These are phyloP conservation scores for Stenolophus ochropezus DNA, from an alignment of 2,888 invertebrate genomes.

Conservation along the genomic window DNA sequence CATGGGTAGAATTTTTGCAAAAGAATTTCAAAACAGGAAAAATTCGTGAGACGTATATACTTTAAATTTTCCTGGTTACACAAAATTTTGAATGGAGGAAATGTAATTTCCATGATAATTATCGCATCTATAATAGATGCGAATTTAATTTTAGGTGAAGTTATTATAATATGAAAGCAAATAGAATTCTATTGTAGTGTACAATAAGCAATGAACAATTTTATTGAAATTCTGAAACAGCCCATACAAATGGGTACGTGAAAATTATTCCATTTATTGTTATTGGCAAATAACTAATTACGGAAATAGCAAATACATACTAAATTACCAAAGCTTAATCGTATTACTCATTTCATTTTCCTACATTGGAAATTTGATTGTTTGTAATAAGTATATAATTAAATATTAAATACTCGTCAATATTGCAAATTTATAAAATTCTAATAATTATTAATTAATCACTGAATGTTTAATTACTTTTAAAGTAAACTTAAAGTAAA, in stretches of 20 bases:
- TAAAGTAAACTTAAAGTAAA: neutral
- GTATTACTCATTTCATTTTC: conserved; percentile 16
- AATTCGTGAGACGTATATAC: no score
- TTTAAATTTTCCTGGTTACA: no score
- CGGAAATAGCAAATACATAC: conserved; percentile 23
- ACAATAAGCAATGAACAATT: neutral
- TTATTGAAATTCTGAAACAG: neutral
- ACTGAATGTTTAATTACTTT: neutral
- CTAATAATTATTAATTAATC: no score
- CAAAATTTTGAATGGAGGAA: neutral
- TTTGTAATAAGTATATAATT: conserved; percentile 18
- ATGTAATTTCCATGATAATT: neutral
- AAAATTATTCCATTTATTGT: conserved; percentile 24
- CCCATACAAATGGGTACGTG: neutral
- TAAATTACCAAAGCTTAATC: conserved; percentile 27
- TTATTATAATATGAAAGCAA: neutral
- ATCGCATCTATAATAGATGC: neutral
- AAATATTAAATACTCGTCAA: neutral
- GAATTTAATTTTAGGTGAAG: neutral
- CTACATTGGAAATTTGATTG: conserved; percentile 19
- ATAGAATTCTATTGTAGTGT: neutral
- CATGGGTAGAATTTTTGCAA: no score
- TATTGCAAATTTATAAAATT: neutral
- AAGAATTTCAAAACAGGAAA: no score
- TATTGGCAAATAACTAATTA: conserved; percentile 24